These are phyloP conservation scores for Bembecia ichneumoniformis DNA, from an alignment of 2,888 invertebrate species.

Conservation along the genomic window DNA sequence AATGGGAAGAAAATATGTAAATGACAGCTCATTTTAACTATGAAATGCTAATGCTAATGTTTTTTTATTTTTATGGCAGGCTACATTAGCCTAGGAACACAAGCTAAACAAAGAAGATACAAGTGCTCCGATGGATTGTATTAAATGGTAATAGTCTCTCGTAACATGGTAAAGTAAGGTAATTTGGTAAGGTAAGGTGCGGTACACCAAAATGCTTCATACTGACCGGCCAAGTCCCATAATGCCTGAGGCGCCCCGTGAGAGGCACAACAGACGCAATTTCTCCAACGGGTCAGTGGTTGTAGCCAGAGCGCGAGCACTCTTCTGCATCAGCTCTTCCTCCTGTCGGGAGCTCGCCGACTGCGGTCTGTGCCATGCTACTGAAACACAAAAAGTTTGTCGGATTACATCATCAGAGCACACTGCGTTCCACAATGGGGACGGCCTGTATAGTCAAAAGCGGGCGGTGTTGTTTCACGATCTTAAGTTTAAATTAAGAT, in stretches of 20 bases:
- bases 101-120: background rate
- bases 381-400: slow-evolving; percentile 25
- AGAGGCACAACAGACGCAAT: slow-evolving; percentile 85
- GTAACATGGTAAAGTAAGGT: no score
- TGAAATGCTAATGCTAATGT: no score
- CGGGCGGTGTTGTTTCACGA: no score
- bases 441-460: no score
- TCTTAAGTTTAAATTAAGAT: no score
- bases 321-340: slow-evolving; percentile 83
- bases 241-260: slow-evolving; percentile 90
- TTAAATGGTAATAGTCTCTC: background rate
- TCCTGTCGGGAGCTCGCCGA: slow-evolving; percentile 84
- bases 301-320: slow-evolving; percentile 75
- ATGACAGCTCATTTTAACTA: no score
- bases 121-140: background rate
- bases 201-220: background rate
- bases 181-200: background rate
- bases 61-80: no score
- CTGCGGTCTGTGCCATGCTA: slow-evolving; percentile 76
- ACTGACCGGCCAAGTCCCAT: slow-evolving; percentile 85
- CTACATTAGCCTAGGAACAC: background rate
- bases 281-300: slow-evolving; percentile 87
- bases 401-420: no score
- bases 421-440: no score
- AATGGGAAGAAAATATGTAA: no score